These are phyloP conservation scores for Plebejus argus DNA, from an alignment of 2,888 invertebrate genomes.

Conservation along the genomic window DNA sequence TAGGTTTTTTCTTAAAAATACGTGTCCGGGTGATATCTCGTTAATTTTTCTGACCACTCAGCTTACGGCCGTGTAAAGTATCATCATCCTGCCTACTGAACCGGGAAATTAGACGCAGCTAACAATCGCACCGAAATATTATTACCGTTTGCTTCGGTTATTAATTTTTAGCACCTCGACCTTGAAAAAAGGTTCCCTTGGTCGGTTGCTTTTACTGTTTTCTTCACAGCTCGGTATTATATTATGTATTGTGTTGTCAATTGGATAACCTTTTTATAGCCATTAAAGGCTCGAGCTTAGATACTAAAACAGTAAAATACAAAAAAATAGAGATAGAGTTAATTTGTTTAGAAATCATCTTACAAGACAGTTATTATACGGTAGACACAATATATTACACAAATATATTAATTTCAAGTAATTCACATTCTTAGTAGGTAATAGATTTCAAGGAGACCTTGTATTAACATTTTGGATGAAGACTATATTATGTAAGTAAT, in stretches of 20 bases:
- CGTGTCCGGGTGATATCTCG: not conserved
- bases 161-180: not conserved
- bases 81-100: constrained; percentile 37
- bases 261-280: not conserved
- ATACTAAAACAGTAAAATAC: too few species aligned
- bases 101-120: constrained; percentile 36
- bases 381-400: too few species aligned
- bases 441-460: too few species aligned
- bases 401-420: too few species aligned
- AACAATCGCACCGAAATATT: constrained; percentile 1
- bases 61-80: not conserved
- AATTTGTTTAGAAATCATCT: too few species aligned
- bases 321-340: too few species aligned
- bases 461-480: too few species aligned
- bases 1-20: not conserved
- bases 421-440: too few species aligned
- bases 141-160: not conserved
- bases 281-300: too few species aligned
- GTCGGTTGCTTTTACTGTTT: not conserved
- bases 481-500: too few species aligned
- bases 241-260: too few species aligned
- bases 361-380: too few species aligned
- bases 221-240: not conserved
- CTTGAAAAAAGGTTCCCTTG: not conserved
- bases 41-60: constrained; percentile 12